Evolutionary conservation across 2,113 vertebrate species (phyloP).

Genomic region (Callithrix jacchus): DNA sequence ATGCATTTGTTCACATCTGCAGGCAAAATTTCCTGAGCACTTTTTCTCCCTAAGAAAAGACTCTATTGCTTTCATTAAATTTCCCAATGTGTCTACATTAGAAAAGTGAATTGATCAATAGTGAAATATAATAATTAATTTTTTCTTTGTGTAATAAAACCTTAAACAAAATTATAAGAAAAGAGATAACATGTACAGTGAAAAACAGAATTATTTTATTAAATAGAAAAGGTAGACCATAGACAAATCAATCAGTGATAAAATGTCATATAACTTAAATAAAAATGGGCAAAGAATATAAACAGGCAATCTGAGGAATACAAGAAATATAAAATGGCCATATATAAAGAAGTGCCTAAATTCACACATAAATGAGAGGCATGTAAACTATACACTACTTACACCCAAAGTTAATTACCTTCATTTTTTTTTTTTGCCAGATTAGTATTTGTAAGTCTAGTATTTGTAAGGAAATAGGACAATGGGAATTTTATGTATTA

Average conservation of each 20-base stretch:
- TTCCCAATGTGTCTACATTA: not conserved
- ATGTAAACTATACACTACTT: not conserved
- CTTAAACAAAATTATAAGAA: not conserved
- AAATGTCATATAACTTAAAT: not conserved
- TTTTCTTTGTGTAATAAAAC: not conserved
- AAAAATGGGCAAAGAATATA: not conserved
- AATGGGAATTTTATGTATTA: not conserved
- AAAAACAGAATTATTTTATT: not conserved
- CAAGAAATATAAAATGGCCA: not conserved
- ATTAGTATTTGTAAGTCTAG: not conserved
- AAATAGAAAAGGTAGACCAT: not conserved
- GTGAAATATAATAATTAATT: not conserved
- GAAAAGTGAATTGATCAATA: not conserved
- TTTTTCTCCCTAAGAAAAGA: not conserved
- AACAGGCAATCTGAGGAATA: not conserved
- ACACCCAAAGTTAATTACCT: not conserved
- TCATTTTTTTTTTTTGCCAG: not conserved
- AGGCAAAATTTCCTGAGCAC: not conserved
- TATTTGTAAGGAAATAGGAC: not conserved
- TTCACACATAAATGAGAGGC: not conserved
- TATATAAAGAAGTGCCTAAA: not conserved
- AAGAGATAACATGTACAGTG: not conserved
- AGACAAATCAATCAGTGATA: not conserved
- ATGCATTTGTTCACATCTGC: not conserved
- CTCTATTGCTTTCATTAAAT: not conserved